Conservation (phyloP, 2,797 vertebrate genomes). For the Galaxias olidus region DNA sequence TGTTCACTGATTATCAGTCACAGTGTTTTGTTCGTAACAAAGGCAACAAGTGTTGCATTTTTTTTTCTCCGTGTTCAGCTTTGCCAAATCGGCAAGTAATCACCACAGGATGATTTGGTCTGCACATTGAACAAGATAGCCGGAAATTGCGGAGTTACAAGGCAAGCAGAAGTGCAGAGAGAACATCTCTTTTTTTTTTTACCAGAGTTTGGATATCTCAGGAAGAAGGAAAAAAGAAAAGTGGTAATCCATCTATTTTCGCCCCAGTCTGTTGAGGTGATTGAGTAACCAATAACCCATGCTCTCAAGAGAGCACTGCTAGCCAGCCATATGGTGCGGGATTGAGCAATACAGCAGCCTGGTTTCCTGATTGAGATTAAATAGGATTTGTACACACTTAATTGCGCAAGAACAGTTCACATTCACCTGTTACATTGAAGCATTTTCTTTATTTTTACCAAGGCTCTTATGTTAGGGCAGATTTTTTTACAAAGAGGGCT, state of each 20-base stretch:
- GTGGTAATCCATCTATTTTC: slow-evolving; percentile 68
- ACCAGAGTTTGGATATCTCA: slow-evolving; percentile 61
- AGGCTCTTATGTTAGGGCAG: no score
- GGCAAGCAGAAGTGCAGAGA: slow-evolving; percentile 71
- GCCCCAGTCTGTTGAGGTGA: slow-evolving; percentile 68
- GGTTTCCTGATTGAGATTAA: slow-evolving; percentile 62
- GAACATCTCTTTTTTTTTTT: slow-evolving; percentile 53
- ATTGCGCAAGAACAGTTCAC: neutral
- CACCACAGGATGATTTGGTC: slow-evolving; percentile 58
- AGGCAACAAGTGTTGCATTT: neutral
- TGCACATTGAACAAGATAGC: slow-evolving; percentile 69
- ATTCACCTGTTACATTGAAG: neutral
- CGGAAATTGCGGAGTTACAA: slow-evolving; percentile 67
- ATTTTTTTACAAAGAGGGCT: no score
- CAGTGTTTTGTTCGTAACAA: no score
- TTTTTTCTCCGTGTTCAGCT: slow-evolving; percentile 6
- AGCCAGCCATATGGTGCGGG: slow-evolving; percentile 53
- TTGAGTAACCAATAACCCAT: slow-evolving; percentile 66
- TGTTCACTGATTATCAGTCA: no score
- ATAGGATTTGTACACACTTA: slow-evolving; percentile 4
- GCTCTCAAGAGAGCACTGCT: no score
- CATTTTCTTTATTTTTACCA: no score
- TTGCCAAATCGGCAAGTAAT: slow-evolving; percentile 52
- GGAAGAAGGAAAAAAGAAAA: slow-evolving; percentile 62
- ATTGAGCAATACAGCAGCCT: slow-evolving; percentile 64